A percentile compares a stretch with the other conserved stretches of the same genome.
Evolutionary conservation across 2,888 invertebrate species (phyloP).

Genomic region (Parasteatoda lunata): DNA sequence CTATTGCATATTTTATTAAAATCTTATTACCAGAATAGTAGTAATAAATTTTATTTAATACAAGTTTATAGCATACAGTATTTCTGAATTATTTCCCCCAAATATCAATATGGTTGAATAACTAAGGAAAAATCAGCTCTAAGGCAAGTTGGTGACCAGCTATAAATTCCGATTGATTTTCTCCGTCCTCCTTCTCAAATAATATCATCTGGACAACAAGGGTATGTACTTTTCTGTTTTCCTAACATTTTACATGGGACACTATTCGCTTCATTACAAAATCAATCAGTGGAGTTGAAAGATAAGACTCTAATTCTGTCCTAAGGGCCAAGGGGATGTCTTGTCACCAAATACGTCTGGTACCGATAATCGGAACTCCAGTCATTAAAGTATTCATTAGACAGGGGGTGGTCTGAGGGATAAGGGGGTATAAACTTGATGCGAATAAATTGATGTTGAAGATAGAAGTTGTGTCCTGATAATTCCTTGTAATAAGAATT

Average conservation of each 20-base stretch:
- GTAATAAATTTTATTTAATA: too few species aligned
- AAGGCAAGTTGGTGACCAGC: not conserved
- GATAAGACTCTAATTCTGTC: slow-evolving; percentile 32
- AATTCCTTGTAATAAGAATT: slow-evolving; percentile 35
- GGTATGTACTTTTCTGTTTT: not conserved
- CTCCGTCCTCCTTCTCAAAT: not conserved
- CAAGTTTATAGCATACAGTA: too few species aligned
- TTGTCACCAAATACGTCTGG: slow-evolving; percentile 15
- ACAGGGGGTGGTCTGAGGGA: not conserved
- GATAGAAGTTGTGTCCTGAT: slow-evolving; percentile 18
- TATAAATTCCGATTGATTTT: slow-evolving; percentile 1
- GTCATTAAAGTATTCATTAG: slow-evolving; percentile 60
- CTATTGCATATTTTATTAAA: too few species aligned
- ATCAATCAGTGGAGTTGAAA: slow-evolving; percentile 62
- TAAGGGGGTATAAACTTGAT: slow-evolving; percentile 1
- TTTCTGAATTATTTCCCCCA: too few species aligned
- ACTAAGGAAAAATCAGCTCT: too few species aligned
- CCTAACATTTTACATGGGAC: slow-evolving; percentile 21
- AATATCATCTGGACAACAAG: not conserved
- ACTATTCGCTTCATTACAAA: slow-evolving; percentile 54
- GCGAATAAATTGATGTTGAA: slow-evolving; percentile 45
- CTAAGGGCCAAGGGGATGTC: not conserved
- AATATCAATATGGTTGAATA: too few species aligned
- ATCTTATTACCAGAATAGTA: too few species aligned
- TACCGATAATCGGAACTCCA: slow-evolving; percentile 29